Conservation (phyloP, 1,140 invertebrate genomes). For the Drosophila micromelanica region DNA sequence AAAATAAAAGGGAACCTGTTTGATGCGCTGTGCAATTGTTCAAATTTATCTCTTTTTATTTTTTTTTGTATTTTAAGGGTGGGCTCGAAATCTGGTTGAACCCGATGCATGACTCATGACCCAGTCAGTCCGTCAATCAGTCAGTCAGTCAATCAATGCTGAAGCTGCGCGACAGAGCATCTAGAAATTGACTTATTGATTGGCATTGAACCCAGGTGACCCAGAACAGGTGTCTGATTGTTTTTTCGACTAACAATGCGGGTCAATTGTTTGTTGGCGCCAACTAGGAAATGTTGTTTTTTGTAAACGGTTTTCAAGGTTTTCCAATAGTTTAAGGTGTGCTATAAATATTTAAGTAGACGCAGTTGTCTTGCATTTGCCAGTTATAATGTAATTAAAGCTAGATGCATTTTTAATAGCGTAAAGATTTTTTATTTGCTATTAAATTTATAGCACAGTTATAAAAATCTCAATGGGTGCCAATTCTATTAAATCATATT, state of each 20-base stretch:
- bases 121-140: conserved; percentile 25
- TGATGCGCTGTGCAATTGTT: conserved; percentile 48
- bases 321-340: neutral
- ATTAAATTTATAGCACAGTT: too few species aligned
- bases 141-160: conserved; percentile 3
- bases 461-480: too few species aligned
- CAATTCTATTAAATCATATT: too few species aligned
- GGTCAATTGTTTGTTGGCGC: conserved; percentile 12
- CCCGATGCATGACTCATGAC: conserved; percentile 42
- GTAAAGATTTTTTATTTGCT: too few species aligned
- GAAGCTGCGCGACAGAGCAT: too few species aligned
- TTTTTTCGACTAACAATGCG: conserved; percentile 1
- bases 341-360: conserved; percentile 26
- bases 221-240: conserved; percentile 33
- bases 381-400: neutral
- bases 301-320: too few species aligned
- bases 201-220: conserved; percentile 41
- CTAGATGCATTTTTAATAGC: too few species aligned
- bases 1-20: conserved; percentile 52
- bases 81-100: conserved; percentile 20
- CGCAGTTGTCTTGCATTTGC: too few species aligned
- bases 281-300: conserved; percentile 17
- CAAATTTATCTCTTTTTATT: too few species aligned
- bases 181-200: too few species aligned
- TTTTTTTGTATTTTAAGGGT: conserved; percentile 22